Evolutionary conservation across 2,113 vertebrate genomes (phyloP), one percentile per base, ranked within the genome.

Genomic region (Illadopsis cleaveri): DNA sequence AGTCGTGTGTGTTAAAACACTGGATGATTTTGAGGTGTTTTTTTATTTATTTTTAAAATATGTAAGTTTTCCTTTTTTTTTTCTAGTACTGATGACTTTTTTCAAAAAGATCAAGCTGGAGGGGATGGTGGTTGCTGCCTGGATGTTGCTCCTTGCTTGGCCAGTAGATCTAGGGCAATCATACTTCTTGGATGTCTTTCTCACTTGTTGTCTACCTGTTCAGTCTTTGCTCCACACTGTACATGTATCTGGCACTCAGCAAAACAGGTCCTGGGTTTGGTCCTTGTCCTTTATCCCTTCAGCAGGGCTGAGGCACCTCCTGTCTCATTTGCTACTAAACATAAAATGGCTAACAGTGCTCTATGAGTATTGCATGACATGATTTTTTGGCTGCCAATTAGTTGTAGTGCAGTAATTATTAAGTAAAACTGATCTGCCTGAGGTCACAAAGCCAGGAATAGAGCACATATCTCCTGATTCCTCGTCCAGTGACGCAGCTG

Each of bases 211-310:
- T n/a, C n/a, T 86, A 2, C 12, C 4, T 4, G 1, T 30, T 71
- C 4, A 4, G 8, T 31, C 35, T 58, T 50, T 62, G 17, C 12
- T 81, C 17, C 11, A 56, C 4, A 0, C n/a, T 53, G 6, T 6
- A 22, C 25, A 4, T 0, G 0, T 3, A 0, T 7, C 11, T n/a
- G 28, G 30, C 12, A 47, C 33, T 16, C 24, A 15, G 40, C 0
- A 4, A 72, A 37, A 27, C 6, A 21, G 2, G 9, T 60, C 22
- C 20, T 65, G 61, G 6, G 4, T 61, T 64, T 85, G 72, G 56
- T 65, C 38, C 71, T 85, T 54, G 13, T 3, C 2, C 18, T 70
- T 73, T 1, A 3, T 9, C 28, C 15, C 57, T 82, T 80, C 45
- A 61, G 53, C 57, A 51, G 54, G 54, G 12, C 50, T 62, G 62